phyloP scores from a whole-genome alignment of 2,113 vertebrate species.

The Himantopus leucocephalus region DNA sequence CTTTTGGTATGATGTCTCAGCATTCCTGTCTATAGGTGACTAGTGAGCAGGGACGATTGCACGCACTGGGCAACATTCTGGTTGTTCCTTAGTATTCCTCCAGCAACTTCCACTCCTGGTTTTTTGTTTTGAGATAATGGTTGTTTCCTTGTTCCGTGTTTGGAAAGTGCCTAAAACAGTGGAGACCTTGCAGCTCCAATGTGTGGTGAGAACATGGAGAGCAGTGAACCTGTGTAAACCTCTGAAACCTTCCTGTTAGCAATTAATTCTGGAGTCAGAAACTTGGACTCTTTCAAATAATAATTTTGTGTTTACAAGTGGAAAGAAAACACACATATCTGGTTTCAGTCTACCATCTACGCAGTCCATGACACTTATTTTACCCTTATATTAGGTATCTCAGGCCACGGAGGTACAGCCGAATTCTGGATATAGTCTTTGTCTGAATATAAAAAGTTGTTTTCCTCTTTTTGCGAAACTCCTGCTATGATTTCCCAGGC shows the following conservation, averaged over 20 bases:
- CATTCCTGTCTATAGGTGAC: background rate
- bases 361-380: background rate
- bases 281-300: background rate
- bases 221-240: background rate
- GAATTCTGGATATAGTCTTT: background rate
- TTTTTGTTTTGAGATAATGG: background rate
- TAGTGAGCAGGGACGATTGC: background rate
- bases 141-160: background rate
- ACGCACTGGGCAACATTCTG: background rate
- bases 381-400: background rate
- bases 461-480: background rate
- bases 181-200: background rate
- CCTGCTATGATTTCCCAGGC: background rate
- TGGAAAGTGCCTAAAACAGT: background rate
- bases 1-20: background rate
- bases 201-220: rapidly evolving
- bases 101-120: background rate
- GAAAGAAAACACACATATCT: background rate
- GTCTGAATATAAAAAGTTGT: background rate
- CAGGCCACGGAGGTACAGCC: background rate
- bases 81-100: background rate
- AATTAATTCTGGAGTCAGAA: background rate
- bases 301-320: background rate
- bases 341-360: background rate
- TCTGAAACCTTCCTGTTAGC: background rate